Percentiles rank a stretch among this genome's conserved stretches.
These are phyloP conservation scores for Marcusenius ussheri DNA, from an alignment of 2,113 vertebrate genomes.

Conservation along the genomic window DNA sequence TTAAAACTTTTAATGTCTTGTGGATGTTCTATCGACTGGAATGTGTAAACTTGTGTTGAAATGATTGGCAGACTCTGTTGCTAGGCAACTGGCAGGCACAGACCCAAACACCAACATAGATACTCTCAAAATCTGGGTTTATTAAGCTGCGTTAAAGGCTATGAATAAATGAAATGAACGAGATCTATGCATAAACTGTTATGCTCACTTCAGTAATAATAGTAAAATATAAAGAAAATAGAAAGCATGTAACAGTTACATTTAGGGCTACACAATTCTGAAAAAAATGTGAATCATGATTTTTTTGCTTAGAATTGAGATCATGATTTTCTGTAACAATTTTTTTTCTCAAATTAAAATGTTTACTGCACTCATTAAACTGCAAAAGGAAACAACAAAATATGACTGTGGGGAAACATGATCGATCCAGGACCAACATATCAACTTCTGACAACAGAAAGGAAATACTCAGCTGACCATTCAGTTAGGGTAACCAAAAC, in stretches of 20 bases:
- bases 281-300: no score
- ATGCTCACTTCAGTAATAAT: background rate
- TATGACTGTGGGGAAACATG: no score
- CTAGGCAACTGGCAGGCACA: slow-evolving; percentile 17
- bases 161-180: background rate
- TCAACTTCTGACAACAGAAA: no score
- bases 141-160: background rate
- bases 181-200: background rate
- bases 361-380: no score
- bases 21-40: background rate
- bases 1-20: background rate
- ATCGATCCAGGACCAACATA: no score
- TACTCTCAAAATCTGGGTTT: background rate
- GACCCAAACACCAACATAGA: background rate
- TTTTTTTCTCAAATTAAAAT: no score
- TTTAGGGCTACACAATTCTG: background rate
- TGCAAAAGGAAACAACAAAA: no score
- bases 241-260: background rate
- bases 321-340: no score
- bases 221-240: background rate
- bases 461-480: background rate
- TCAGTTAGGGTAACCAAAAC: no score
- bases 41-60: background rate
- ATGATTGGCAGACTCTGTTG: background rate
- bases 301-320: background rate